These are phyloP conservation scores for Tympanoctomys barrerae DNA, from an alignment of 2,797 vertebrate genomes.

Conservation along the genomic window DNA sequence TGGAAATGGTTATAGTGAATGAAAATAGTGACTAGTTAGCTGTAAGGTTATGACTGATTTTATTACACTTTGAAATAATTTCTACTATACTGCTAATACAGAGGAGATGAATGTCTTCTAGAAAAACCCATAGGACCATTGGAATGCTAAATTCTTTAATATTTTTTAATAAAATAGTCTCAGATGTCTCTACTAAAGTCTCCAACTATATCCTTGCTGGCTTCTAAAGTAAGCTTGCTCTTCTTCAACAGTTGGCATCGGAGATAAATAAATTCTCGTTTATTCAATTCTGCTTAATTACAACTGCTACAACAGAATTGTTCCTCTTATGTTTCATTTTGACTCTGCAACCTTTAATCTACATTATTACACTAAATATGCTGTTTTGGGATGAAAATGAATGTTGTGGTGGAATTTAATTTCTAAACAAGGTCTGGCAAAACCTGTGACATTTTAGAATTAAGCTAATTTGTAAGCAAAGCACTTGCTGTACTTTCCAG, in stretches of 20 bases:
- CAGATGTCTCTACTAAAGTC: neutral
- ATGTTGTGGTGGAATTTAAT: slow-evolving; percentile 30
- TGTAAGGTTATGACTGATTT: neutral
- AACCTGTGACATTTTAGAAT: slow-evolving; percentile 48
- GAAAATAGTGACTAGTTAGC: slow-evolving; percentile 53
- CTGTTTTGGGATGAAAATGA: slow-evolving; percentile 27
- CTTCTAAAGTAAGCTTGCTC: slow-evolving; percentile 32
- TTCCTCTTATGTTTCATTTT: slow-evolving; percentile 34
- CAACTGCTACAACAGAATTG: neutral
- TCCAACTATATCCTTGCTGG: neutral
- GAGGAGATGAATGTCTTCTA: neutral
- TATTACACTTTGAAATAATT: neutral
- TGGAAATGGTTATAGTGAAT: slow-evolving; percentile 47
- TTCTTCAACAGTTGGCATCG: neutral
- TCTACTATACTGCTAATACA: slow-evolving; percentile 37
- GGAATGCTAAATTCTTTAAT: neutral
- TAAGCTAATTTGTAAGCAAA: slow-evolving; percentile 59
- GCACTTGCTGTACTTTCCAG: slow-evolving; percentile 5
- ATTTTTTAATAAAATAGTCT: slow-evolving; percentile 31
- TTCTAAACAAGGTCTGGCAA: slow-evolving; percentile 44
- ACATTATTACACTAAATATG: neutral
- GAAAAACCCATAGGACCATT: neutral
- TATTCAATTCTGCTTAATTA: slow-evolving; percentile 35
- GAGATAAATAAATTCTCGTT: slow-evolving; percentile 38
- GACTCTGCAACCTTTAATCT: slow-evolving; percentile 32